These are phyloP conservation scores for Tridacna crocea DNA, from an alignment of 2,888 invertebrate species.

Conservation along the genomic window DNA sequence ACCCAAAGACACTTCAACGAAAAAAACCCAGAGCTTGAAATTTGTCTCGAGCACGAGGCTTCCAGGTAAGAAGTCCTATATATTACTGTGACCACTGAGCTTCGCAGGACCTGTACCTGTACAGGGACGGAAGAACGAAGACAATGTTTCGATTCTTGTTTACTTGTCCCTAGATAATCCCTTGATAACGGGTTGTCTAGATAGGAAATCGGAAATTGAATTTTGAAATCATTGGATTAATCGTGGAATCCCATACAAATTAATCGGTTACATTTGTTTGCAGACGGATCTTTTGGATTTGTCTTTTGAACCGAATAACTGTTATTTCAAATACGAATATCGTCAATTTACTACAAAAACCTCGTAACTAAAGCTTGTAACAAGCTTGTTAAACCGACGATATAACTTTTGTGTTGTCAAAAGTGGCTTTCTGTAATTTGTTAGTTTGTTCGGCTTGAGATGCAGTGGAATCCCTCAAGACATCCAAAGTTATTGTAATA, in stretches of 20 bases:
- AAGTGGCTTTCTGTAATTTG: no score
- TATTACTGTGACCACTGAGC: no score
- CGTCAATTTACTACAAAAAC: no score
- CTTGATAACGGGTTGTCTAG: background rate
- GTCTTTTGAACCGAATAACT: background rate
- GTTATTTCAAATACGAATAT: background rate
- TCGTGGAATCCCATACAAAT: background rate
- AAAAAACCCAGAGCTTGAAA: no score
- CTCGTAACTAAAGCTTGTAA: no score
- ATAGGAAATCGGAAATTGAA: background rate
- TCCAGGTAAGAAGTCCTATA: no score
- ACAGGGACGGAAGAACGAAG: background rate
- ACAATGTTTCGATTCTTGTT: conserved; percentile 13
- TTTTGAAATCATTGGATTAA: conserved; percentile 10
- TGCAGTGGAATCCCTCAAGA: background rate
- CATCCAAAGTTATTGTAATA: background rate
- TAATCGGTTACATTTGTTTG: background rate
- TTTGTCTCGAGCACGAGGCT: no score
- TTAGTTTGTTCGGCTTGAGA: no score
- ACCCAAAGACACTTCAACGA: no score
- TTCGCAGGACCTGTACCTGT: background rate
- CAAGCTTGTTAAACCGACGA: no score
- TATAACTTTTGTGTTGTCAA: no score
- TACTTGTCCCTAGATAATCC: conserved; percentile 8
- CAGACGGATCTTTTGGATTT: conserved; percentile 8